phyloP scores from a whole-genome alignment of 37 sponge, comb jelly and placozoan species.

The Cliona cf. orientalis region DNA sequence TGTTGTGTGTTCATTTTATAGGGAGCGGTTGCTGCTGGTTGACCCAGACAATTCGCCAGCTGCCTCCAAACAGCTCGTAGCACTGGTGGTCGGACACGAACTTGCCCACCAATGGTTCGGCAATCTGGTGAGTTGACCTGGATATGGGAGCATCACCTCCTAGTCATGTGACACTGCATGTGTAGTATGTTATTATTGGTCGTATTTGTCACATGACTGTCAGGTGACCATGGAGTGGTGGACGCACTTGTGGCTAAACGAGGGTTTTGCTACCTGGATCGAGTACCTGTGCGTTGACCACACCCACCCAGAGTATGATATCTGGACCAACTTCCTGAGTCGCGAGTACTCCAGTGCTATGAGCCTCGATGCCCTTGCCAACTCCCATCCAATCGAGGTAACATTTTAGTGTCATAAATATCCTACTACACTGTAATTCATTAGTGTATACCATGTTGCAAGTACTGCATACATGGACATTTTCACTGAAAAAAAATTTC shows the following conservation, averaged over 20 bases:
- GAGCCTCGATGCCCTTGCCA: constrained; percentile 86
- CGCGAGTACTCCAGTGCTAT: constrained; percentile 78
- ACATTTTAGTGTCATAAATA: not conserved
- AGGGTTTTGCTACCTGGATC: constrained; percentile 97
- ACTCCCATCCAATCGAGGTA: constrained; percentile 89
- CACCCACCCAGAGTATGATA: constrained; percentile 91
- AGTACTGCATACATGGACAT: no score
- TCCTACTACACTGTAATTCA: not conserved
- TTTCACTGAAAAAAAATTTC: no score
- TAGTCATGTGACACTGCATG: not conserved
- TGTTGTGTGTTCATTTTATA: constrained; percentile 12
- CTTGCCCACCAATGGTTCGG: constrained; percentile 99
- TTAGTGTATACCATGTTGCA: not conserved
- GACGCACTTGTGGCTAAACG: constrained; percentile 98
- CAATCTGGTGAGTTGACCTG: constrained; percentile 71
- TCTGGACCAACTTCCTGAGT: constrained; percentile 93
- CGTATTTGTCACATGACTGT: not conserved
- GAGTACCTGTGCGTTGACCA: constrained; percentile 97
- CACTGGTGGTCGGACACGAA: constrained; percentile 96
- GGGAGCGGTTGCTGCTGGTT: constrained; percentile 87
- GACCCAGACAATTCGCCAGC: constrained; percentile 82
- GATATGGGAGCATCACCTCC: not conserved
- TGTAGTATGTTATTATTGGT: not conserved
- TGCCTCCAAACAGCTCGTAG: constrained; percentile 85
- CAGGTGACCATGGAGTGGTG: constrained; percentile 98